A percentile compares a stretch with the other conserved stretches of the same genome.
Conservation (phyloP, 2,888 invertebrate genomes). For the Uloborus plumipes region DNA sequence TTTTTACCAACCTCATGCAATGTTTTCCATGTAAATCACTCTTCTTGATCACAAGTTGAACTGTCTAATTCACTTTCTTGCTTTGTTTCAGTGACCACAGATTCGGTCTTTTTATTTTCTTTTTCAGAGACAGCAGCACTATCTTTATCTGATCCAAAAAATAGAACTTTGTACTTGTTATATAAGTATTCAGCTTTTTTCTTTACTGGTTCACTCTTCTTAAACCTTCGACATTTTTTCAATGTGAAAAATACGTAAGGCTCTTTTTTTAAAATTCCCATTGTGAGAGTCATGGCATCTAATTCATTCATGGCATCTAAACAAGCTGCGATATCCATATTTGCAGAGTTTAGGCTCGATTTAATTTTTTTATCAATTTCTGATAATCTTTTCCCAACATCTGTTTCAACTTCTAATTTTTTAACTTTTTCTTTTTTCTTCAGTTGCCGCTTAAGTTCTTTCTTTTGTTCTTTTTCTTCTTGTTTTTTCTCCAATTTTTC, state of each 20-base stretch:
- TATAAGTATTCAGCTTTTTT: constrained; percentile 79
- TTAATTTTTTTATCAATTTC: constrained; percentile 50
- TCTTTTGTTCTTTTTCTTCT: constrained; percentile 50
- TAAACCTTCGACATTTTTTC: constrained; percentile 69
- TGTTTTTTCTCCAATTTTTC: constrained; percentile 47
- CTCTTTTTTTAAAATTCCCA: constrained; percentile 85
- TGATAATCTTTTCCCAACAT: constrained; percentile 19
- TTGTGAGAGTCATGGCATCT: constrained; percentile 76
- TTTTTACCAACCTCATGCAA: too few relatives aligned
- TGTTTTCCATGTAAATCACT: background rate
- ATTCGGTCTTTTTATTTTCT: constrained; percentile 48
- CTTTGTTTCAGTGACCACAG: constrained; percentile 14
- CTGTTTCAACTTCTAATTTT: constrained; percentile 33
- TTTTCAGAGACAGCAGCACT: constrained; percentile 27
- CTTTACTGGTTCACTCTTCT: constrained; percentile 76
- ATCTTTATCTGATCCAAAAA: constrained; percentile 43
- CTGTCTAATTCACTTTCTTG: constrained; percentile 10
- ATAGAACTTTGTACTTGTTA: constrained; percentile 74
- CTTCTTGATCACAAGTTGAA: background rate
- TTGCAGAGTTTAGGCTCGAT: constrained; percentile 21
- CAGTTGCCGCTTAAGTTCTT: constrained; percentile 25
- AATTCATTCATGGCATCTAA: constrained; percentile 79
- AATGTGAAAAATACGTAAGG: constrained; percentile 82
- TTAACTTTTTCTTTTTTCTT: constrained; percentile 36
- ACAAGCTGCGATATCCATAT: constrained; percentile 79